Base-by-base conservation (phyloP, 1,140 invertebrate species). In the Trichonephila inaurata region DNA sequence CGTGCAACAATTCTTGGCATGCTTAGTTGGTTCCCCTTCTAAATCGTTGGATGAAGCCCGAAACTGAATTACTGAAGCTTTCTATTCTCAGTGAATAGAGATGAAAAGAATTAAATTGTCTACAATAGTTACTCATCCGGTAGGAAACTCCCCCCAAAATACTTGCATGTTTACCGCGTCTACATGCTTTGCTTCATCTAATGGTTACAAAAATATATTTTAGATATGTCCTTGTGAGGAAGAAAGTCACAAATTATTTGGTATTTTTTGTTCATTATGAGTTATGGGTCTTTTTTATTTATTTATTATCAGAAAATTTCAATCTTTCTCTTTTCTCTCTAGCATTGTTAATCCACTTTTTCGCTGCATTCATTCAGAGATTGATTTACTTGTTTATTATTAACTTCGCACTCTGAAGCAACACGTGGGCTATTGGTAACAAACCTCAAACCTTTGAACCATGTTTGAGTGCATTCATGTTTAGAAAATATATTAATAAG, bases 1-100 rank as follows among this genome's bases (percentile, higher is more conserved):
- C 87, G 87, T 89, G 87, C 64, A 89, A 89, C 87, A 66, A 89
- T 69, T 89, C 87, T 64, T 44, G 64, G 44, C 87, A 58, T 89
- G 33, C 64, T 33, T 69, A 40, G 62, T 33, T 33, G 40, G 40
- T 89, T 72, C 24, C 44, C 28, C 64, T 44, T 89, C 62, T 19
- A 51, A 44, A 85, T 51, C 82, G 82, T n/a, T 10, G 85, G 44
- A 69, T 89, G 21, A 72, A 89, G 44, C 24, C 21, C 10, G 21
- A 21, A 72, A 40, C 16, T 40, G 40, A 89, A 89, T 89, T 69
- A 89, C 69, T 89, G 64, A n/a, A 24, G 64, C 33, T 72, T n/a
- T 64, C 33, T 89, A 44, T 19, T 44, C n/a, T 28, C 21, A 24
- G 21, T 62, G 85, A 89, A 24, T 10, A 28, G 40, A 40, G 19